Evolutionary conservation across 53 echinoderm and acorn worm genomes (phyloP), one percentile per base, ranked within the genome.

Genomic region (Henricia sp.): DNA sequence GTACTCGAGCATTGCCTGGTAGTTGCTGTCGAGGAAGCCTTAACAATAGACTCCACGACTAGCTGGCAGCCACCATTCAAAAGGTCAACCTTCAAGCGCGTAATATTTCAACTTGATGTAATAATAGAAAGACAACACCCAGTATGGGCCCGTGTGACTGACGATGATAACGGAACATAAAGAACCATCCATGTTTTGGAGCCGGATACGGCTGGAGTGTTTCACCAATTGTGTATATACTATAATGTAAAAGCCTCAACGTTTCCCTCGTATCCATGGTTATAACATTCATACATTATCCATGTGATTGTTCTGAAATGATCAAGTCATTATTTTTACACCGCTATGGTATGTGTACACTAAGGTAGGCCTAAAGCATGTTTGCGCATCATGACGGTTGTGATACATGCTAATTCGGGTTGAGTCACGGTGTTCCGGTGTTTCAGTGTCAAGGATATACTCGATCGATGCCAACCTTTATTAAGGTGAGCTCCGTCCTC

Each of bases 41-140:
- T 48, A 80, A 80, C 80, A 80, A 80, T 57, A 33, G 67, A 4
- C 9, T 11, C 9, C 48, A 16, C 48, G 9, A 9, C 48, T 11
- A n/a, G 5, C 12, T 34, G 19, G 35, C 30, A 54, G 25, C 73
- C 23, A 50, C 30, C 10, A 21, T 24, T 52, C 34, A 73, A 50
- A 60, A 80, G 80, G 80, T 80, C 80, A 80, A 64, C 80, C 80
- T 80, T 80, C 64, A 62, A 32, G 26, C 64, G 62, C 46, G 63
- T 80, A 32, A 64, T 64, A 63, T 57, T 80, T 48, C 64, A 36
- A 19, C 50, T 64, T 29, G 50, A 19, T 80, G 17, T 30, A 80
- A 64, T 64, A 63, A 64, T 48, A 80, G 19, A 63, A 46, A 46
- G 52, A 38, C 35, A 57, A 76, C 39, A 74, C 54, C 20, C 2